These are phyloP conservation scores for Atta colombica DNA, from an alignment of 1,140 invertebrate genomes.

Conservation along the genomic window DNA sequence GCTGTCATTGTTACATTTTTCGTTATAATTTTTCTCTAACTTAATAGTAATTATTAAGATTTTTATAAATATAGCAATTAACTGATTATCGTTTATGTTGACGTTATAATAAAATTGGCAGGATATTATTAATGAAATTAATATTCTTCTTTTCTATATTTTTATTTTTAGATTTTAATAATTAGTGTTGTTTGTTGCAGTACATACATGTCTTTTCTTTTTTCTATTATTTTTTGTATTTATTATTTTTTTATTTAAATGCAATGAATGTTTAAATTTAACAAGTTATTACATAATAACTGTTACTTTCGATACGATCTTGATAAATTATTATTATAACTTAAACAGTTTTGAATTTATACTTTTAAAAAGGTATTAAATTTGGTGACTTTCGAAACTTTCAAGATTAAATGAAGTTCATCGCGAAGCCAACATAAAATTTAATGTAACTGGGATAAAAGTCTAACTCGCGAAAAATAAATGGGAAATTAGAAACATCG, in stretches of 20 bases:
- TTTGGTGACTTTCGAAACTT: conserved; percentile 40
- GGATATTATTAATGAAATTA: background rate
- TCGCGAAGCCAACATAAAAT: background rate
- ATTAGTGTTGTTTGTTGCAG: background rate
- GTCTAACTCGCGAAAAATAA: conserved; percentile 29
- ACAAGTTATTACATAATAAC: conserved; percentile 11
- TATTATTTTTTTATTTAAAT: background rate
- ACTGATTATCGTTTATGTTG: background rate
- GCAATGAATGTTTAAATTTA: background rate
- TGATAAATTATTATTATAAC: conserved; percentile 24
- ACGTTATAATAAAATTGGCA: background rate
- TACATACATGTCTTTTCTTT: background rate
- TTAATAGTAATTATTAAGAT: conserved; percentile 13
- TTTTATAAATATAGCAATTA: background rate
- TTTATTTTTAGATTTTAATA: background rate
- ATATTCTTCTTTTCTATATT: background rate
- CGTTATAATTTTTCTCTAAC: background rate
- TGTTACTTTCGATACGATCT: background rate
- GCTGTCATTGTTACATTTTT: background rate
- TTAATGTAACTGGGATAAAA: conserved; percentile 37
- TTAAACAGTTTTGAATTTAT: conserved; percentile 28
- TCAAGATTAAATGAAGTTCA: conserved; percentile 17
- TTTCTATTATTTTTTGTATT: background rate
- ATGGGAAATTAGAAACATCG: conserved; percentile 26
- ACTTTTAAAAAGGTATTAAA: conserved; percentile 36